A percentile compares a stretch with the other conserved stretches of the same genome.
Conservation (phyloP, 2,113 vertebrate genomes). For the Balaeniceps rex region DNA sequence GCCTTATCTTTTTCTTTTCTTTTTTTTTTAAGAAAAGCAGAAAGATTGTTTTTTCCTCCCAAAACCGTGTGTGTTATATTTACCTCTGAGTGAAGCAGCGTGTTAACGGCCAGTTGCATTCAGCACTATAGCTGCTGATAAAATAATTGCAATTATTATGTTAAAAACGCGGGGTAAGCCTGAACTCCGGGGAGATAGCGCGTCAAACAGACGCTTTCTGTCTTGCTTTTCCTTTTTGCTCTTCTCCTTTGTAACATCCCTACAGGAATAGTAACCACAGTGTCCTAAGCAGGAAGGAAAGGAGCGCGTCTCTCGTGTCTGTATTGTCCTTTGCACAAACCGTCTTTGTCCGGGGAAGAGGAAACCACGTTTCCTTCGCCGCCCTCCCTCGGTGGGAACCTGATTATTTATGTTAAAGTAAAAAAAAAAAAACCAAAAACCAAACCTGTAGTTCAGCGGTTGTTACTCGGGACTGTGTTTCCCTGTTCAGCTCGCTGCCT, state of each 20-base stretch:
- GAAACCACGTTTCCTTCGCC: background rate
- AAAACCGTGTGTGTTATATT: background rate
- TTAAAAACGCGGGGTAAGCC: background rate
- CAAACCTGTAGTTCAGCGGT: background rate
- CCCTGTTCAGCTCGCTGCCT: background rate
- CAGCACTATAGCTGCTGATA: background rate
- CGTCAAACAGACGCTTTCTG: accelerated
- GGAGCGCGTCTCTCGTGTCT: background rate
- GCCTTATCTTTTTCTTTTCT: background rate
- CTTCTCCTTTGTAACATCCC: background rate
- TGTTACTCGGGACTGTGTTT: background rate
- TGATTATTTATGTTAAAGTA: background rate
- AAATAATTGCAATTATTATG: background rate
- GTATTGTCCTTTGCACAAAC: background rate
- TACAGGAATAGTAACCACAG: background rate
- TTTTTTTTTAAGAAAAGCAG: no score
- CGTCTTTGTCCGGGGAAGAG: background rate
- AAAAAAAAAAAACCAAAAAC: background rate
- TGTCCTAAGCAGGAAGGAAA: background rate
- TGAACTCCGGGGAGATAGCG: accelerated
- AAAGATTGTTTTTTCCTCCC: background rate
- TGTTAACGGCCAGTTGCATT: background rate
- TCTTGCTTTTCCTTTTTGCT: background rate
- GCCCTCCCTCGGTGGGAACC: background rate
- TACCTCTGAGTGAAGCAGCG: background rate